phyloP scores from a whole-genome alignment of 2,888 invertebrate genomes.

The Polyommatus iphigenia region DNA sequence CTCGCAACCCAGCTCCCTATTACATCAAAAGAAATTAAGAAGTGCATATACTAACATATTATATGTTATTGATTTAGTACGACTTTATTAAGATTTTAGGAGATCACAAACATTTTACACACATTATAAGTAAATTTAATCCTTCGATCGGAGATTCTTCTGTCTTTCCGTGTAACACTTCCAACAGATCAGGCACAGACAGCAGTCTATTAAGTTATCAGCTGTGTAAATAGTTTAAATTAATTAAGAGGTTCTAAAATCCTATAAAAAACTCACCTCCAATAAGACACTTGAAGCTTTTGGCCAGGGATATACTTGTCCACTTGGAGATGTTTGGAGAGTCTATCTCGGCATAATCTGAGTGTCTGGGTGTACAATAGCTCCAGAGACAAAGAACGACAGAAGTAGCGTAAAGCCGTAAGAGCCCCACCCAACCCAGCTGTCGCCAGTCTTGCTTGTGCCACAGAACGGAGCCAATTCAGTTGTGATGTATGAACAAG shows the following conservation, averaged over 20 bases:
- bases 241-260: too few species aligned
- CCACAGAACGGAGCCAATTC: slow-evolving; percentile 95
- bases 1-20: slow-evolving; percentile 88
- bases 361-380: slow-evolving; percentile 93
- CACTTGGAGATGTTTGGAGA: slow-evolving; percentile 93
- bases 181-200: background rate
- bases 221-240: too few species aligned
- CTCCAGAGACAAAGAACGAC: slow-evolving; percentile 96
- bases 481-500: slow-evolving; percentile 97
- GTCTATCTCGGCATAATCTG: slow-evolving; percentile 91
- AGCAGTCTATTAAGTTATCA: too few species aligned
- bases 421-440: slow-evolving; percentile 87
- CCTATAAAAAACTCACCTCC: slow-evolving; percentile 82
- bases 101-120: too few species aligned
- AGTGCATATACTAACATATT: too few species aligned
- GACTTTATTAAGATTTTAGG: too few species aligned
- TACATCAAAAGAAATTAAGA: too few species aligned
- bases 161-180: background rate
- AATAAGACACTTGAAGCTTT: slow-evolving; percentile 95
- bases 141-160: too few species aligned
- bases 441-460: slow-evolving; percentile 91
- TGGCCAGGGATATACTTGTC: slow-evolving; percentile 95
- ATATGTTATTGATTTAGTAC: too few species aligned
- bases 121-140: too few species aligned
- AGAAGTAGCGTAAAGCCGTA: slow-evolving; percentile 90